These are phyloP conservation scores for Gyrodactylus salaris DNA, from an alignment of 1,140 invertebrate species.

Conservation along the genomic window DNA sequence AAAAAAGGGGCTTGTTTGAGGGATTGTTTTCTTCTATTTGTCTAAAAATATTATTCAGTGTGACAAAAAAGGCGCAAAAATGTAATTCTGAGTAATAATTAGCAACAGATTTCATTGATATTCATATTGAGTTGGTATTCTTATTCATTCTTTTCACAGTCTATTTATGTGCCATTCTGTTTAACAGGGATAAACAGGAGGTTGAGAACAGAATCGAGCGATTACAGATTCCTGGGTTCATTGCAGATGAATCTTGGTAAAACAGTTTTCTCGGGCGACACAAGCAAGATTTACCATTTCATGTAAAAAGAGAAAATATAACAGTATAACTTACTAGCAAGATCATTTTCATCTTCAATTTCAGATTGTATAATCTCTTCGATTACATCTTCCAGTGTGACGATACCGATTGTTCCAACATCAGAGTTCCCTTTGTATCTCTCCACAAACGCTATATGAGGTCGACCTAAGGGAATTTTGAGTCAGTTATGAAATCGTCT, in stretches of 20 bases:
- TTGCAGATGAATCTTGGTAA: too few relatives aligned
- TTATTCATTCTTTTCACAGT: background rate
- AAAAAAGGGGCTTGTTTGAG: too few relatives aligned
- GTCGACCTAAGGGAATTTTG: conserved; percentile 39
- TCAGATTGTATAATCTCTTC: conserved; percentile 26
- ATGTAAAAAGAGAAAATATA: too few relatives aligned
- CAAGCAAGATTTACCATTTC: too few relatives aligned
- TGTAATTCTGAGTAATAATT: too few relatives aligned
- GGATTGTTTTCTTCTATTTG: too few relatives aligned
- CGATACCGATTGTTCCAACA: conserved; percentile 22
- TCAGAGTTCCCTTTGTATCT: conserved; percentile 10
- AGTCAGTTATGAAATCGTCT: too few relatives aligned
- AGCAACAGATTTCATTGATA: too few relatives aligned
- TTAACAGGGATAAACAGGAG: background rate
- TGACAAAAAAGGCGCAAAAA: too few relatives aligned
- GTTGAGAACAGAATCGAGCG: background rate
- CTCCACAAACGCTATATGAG: conserved; percentile 21
- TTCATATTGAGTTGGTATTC: too few relatives aligned
- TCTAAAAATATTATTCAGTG: too few relatives aligned
- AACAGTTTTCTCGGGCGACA: too few relatives aligned
- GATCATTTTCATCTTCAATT: conserved; percentile 25
- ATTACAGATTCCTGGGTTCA: background rate
- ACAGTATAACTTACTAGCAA: background rate
- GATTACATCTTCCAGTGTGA: conserved; percentile 28
- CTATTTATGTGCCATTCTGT: background rate